Evolutionary conservation across 2,797 vertebrate species (phyloP).

Genomic region (Monodelphis domestica): DNA sequence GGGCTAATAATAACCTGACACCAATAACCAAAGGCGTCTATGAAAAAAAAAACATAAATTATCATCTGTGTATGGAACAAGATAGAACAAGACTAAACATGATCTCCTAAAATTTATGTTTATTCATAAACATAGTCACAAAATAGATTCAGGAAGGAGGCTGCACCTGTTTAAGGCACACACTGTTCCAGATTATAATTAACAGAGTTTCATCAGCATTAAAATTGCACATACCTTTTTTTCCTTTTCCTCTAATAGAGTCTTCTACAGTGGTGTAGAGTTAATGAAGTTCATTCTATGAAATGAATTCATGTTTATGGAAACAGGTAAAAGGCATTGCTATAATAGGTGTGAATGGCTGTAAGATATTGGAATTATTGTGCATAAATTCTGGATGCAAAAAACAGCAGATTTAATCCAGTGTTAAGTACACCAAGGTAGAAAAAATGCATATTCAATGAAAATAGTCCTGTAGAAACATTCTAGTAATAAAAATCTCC

Average conservation of each 20-base stretch:
- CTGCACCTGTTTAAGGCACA: conserved; percentile 62
- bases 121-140: conserved; percentile 77
- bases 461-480: not conserved
- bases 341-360: not conserved
- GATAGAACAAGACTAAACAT: conserved; percentile 54
- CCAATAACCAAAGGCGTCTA: conserved; percentile 19
- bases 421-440: not conserved
- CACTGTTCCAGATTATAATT: conserved; percentile 62
- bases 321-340: conserved; percentile 19
- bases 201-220: conserved; percentile 55
- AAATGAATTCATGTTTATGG: conserved; percentile 56
- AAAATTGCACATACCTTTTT: not conserved
- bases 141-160: conserved; percentile 63
- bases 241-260: conserved; percentile 36
- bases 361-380: not conserved
- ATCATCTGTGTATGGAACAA: conserved; percentile 50
- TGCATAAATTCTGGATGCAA: not conserved
- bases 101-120: conserved; percentile 66
- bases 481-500: not conserved
- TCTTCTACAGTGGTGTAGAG: conserved; percentile 44
- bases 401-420: conserved; percentile 14
- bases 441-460: not conserved
- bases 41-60: conserved; percentile 58
- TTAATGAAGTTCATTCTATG: conserved; percentile 65
- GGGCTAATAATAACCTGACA: conserved; percentile 59